phyloP scores from a whole-genome alignment of 2,888 invertebrate species.

The Orchesella flavescens region DNA sequence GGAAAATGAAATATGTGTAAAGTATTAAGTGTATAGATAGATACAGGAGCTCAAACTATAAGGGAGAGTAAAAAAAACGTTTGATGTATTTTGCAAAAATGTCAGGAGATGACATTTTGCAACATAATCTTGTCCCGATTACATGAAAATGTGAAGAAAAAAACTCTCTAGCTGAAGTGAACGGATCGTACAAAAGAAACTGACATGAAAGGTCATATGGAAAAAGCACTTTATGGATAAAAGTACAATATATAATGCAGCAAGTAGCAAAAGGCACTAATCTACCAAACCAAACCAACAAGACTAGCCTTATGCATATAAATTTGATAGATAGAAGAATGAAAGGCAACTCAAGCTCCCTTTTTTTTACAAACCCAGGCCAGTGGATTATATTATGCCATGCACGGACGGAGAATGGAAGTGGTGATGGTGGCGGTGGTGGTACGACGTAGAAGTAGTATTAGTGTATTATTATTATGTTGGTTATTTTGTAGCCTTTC shows the following conservation, averaged over 20 bases:
- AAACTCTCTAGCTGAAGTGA: neutral
- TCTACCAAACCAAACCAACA: too few species aligned
- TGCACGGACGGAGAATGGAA: neutral
- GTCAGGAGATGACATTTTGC: slow-evolving; percentile 57
- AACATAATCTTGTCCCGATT: slow-evolving; percentile 8
- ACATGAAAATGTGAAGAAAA: too few species aligned
- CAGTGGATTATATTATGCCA: too few species aligned
- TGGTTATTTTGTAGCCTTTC: neutral
- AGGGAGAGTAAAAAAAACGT: too few species aligned
- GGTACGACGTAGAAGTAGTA: neutral
- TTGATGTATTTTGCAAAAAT: slow-evolving; percentile 34
- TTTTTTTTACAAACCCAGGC: neutral
- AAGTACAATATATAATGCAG: neutral
- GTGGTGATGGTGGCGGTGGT: neutral
- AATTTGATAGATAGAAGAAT: neutral
- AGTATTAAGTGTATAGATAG: too few species aligned
- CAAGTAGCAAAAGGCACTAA: too few species aligned
- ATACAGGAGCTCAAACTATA: too few species aligned
- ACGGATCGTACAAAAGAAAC: neutral
- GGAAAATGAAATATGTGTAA: too few species aligned
- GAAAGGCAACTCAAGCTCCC: neutral
- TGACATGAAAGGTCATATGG: neutral
- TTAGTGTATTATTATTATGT: neutral
- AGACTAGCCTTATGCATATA: neutral
- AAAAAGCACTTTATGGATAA: neutral